These are phyloP conservation scores for Trichoplusia ni DNA, from an alignment of 1,140 invertebrate species.

Conservation along the genomic window DNA sequence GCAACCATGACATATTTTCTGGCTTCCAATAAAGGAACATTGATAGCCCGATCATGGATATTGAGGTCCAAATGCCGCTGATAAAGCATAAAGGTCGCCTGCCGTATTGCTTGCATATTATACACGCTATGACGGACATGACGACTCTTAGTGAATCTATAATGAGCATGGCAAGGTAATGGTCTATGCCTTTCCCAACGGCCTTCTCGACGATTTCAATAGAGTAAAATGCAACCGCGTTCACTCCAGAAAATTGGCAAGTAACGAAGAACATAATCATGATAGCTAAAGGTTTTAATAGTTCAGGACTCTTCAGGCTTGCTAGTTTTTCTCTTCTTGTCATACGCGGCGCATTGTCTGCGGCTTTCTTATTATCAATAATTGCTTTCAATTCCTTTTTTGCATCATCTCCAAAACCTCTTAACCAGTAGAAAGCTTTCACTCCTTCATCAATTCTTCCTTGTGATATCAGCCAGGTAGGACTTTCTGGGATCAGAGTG, in stretches of 20 bases:
- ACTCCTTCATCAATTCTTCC: constrained; percentile 79
- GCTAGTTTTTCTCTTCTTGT: constrained; percentile 61
- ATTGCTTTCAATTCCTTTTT: constrained; percentile 77
- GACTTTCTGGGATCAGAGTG: constrained; percentile 86
- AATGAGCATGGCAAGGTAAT: constrained; percentile 84
- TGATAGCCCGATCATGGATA: constrained; percentile 80
- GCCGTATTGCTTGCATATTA: constrained; percentile 82
- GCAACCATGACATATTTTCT: constrained; percentile 76
- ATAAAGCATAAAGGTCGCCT: constrained; percentile 82
- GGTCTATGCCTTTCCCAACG: constrained; percentile 79
- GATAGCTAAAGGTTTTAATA: constrained; percentile 83
- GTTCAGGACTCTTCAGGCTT: constrained; percentile 72
- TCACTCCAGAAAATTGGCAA: constrained; percentile 85
- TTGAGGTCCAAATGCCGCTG: constrained; percentile 82
- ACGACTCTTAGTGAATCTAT: constrained; percentile 86
- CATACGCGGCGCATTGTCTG: constrained; percentile 56
- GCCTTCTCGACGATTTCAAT: constrained; percentile 84
- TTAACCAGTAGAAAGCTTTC: constrained; percentile 79
- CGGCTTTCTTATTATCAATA: constrained; percentile 67
- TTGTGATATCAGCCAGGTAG: constrained; percentile 85
- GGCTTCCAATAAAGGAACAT: constrained; percentile 68
- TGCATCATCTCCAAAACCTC: constrained; percentile 78
- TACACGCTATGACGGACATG: constrained; percentile 82
- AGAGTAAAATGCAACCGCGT: constrained; percentile 89
- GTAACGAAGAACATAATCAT: constrained; percentile 84